phyloP scores from a whole-genome alignment of 2,113 vertebrate species.

The Alectura lathami region DNA sequence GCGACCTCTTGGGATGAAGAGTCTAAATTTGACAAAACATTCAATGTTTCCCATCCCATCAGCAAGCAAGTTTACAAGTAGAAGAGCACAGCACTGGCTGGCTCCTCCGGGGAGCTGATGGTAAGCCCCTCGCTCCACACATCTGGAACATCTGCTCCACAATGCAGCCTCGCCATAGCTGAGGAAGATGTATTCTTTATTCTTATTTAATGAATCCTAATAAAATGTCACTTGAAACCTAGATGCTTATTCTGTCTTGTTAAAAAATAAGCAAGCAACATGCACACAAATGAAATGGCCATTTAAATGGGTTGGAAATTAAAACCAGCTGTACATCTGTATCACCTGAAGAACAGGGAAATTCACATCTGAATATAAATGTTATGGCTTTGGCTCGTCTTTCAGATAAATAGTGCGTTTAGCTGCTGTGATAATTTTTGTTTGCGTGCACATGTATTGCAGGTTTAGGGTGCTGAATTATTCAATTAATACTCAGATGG shows the following conservation, averaged over 20 bases:
- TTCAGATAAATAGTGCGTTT: background rate
- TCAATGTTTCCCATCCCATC: conserved; percentile 42
- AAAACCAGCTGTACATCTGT: background rate
- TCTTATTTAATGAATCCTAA: background rate
- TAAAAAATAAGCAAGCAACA: background rate
- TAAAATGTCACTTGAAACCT: background rate
- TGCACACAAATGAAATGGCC: background rate
- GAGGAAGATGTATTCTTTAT: background rate
- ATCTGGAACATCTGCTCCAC: background rate
- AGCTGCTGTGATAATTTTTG: background rate
- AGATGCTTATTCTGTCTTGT: background rate
- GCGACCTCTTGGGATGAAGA: conserved; percentile 20
- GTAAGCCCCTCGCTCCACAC: background rate
- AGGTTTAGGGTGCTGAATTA: background rate
- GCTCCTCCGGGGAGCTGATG: background rate
- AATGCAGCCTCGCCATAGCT: background rate
- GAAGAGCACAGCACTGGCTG: background rate
- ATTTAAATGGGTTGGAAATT: background rate
- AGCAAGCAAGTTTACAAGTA: background rate
- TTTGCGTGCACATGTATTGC: background rate
- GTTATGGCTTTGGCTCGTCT: background rate
- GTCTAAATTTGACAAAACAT: conserved; percentile 23
- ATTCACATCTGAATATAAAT: background rate
- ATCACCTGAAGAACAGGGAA: background rate
- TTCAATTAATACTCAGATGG: background rate